Conservation (phyloP, 2,113 vertebrate species). For the Plecturocebus donacophilus region DNA sequence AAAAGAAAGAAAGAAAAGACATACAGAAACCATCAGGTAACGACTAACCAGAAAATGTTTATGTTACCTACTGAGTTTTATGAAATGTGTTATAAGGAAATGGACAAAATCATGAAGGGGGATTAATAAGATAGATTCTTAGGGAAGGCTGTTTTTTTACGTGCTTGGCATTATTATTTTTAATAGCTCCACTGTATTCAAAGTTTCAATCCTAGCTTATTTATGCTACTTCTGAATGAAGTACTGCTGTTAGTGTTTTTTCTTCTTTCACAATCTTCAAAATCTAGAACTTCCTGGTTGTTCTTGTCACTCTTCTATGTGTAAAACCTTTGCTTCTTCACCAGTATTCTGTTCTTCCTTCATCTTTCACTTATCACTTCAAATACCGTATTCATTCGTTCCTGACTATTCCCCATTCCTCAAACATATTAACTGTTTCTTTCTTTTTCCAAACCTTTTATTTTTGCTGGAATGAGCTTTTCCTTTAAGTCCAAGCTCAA, state of each 20-base stretch:
- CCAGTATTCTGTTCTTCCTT: not conserved
- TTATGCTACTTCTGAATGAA: slow-evolving; percentile 38
- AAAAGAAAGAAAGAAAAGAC: not conserved
- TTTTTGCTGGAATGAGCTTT: not conserved
- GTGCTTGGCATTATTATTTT: not conserved
- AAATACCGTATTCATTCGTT: not conserved
- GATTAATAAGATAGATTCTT: slow-evolving; percentile 11
- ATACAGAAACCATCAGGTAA: not conserved
- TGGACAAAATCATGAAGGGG: not conserved
- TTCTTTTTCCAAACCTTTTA: not conserved
- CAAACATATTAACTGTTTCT: not conserved
- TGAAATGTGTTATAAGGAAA: not conserved
- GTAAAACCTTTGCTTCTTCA: not conserved
- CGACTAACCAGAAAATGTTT: slow-evolving; percentile 29
- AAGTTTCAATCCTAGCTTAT: not conserved
- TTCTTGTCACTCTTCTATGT: not conserved
- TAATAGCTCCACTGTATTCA: not conserved
- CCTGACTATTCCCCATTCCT: not conserved
- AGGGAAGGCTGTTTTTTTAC: slow-evolving; percentile 16
- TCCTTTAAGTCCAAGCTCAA: not conserved
- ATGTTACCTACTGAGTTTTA: not conserved
- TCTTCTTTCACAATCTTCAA: not conserved
- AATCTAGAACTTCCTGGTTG: not conserved
- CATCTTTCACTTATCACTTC: not conserved
- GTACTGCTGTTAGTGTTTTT: not conserved